These are phyloP conservation scores for Falco rusticolus DNA, from an alignment of 2,797 vertebrate species.

Conservation along the genomic window DNA sequence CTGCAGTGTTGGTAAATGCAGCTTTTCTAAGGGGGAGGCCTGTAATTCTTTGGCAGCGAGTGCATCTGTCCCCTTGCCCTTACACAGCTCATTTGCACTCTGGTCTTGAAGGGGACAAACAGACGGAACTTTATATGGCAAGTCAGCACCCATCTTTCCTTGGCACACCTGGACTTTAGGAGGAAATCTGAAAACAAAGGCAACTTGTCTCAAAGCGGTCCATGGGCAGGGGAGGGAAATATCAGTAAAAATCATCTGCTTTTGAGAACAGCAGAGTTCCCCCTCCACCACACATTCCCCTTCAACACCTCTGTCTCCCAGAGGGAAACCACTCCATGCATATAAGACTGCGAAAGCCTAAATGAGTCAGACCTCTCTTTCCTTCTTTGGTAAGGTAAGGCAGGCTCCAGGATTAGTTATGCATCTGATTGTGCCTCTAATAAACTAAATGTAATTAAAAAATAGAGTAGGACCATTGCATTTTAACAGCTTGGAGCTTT, in stretches of 20 bases:
- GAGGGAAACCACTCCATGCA: neutral
- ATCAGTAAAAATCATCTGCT: neutral
- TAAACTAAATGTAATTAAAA: slow-evolving; percentile 83
- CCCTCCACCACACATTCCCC: neutral
- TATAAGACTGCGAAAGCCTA: neutral
- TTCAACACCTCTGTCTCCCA: slow-evolving; percentile 15
- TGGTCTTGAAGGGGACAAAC: neutral
- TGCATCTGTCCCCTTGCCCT: neutral
- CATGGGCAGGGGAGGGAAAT: neutral
- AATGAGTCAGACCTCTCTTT: slow-evolving; percentile 33
- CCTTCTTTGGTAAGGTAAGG: neutral
- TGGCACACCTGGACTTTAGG: neutral
- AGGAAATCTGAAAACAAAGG: slow-evolving; percentile 29
- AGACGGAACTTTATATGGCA: neutral
- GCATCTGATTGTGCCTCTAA: slow-evolving; percentile 73
- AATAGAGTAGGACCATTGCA: slow-evolving; percentile 70
- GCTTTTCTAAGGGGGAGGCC: neutral
- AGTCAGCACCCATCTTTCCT: neutral
- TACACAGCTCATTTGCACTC: neutral
- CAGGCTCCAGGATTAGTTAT: slow-evolving; percentile 66
- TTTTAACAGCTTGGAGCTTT: slow-evolving; percentile 78
- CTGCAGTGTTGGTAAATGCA: neutral
- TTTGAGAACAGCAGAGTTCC: slow-evolving; percentile 14
- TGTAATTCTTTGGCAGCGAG: neutral
- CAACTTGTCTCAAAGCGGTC: neutral